phyloP scores from a whole-genome alignment of 2,888 invertebrate species.

The Dasysyrphus albostriatus region DNA sequence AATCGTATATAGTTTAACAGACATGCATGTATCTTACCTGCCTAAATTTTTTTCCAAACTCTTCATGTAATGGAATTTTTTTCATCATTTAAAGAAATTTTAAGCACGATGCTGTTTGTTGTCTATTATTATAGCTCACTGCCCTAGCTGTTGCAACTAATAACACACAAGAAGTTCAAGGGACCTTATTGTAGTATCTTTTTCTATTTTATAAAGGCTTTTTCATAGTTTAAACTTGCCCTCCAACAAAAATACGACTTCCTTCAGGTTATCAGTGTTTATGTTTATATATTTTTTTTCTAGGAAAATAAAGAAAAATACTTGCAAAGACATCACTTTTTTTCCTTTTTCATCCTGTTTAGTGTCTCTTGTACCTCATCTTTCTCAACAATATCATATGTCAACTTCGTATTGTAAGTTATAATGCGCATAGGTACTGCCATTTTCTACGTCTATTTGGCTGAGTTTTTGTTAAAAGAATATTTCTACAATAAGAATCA shows the following conservation, averaged over 20 bases:
- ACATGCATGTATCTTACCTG: too few species aligned
- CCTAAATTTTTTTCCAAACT: too few species aligned
- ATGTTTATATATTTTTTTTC: conserved; percentile 66
- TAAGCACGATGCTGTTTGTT: conserved; percentile 43
- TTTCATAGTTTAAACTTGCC: conserved; percentile 9
- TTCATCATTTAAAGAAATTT: neutral
- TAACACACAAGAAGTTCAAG: conserved; percentile 1
- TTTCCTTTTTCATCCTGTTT: conserved; percentile 3
- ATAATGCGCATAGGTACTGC: conserved; percentile 10
- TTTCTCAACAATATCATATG: conserved; percentile 16
- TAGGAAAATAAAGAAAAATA: conserved; percentile 33
- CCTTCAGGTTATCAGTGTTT: conserved; percentile 38
- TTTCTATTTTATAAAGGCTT: neutral
- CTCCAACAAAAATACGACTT: neutral
- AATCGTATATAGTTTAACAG: too few species aligned
- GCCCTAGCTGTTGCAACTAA: conserved; percentile 33
- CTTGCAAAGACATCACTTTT: conserved; percentile 26
- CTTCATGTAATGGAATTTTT: too few species aligned
- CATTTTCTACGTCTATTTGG: conserved; percentile 11
- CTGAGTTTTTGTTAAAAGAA: neutral
- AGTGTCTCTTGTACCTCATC: conserved; percentile 11
- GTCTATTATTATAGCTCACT: conserved; percentile 45
- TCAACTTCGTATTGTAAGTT: conserved; percentile 14
- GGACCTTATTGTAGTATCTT: neutral
- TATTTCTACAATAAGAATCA: conserved; percentile 4